A percentile compares a stretch with the other conserved stretches of the same genome.
Conservation (phyloP, 2,888 invertebrate species). For the Incurvaria masculella region DNA sequence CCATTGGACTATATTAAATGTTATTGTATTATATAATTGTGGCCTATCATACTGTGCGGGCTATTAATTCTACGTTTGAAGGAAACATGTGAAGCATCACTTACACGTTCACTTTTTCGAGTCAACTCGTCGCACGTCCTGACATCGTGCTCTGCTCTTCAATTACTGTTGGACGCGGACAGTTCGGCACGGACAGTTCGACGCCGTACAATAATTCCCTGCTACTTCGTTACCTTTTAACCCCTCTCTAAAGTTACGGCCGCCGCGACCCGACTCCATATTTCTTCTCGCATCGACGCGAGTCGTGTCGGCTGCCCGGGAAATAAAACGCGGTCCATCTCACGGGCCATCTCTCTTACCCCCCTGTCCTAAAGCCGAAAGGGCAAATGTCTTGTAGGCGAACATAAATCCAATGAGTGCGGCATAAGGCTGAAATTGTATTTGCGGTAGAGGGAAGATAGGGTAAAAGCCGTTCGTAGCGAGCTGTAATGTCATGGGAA, state of each 20-base stretch:
- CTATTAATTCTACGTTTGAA: no score
- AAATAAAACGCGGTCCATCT: slow-evolving; percentile 57
- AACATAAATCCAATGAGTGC: neutral
- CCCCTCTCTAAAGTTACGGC: slow-evolving; percentile 26
- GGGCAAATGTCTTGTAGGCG: slow-evolving; percentile 19
- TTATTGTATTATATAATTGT: no score
- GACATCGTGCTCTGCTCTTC: no score
- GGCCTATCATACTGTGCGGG: no score
- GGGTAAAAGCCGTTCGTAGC: neutral
- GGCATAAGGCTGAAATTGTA: neutral
- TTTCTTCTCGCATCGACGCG: slow-evolving; percentile 51
- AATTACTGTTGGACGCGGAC: no score
- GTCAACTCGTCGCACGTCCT: no score
- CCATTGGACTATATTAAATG: no score
- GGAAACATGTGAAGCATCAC: no score
- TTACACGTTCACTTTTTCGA: no score
- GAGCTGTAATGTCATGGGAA: slow-evolving; percentile 55
- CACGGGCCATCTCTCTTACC: slow-evolving; percentile 46
- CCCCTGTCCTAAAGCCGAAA: no score
- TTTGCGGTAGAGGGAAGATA: slow-evolving; percentile 10
- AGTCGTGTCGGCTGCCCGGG: slow-evolving; percentile 45
- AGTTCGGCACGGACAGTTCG: no score
- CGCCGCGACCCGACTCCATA: slow-evolving; percentile 49
- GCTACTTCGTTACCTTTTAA: neutral
- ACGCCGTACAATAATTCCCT: no score